Percentiles rank a stretch among this genome's conserved stretches.
These are phyloP conservation scores for Prionailurus bengalensis DNA, from an alignment of 2,113 vertebrate species.

Conservation along the genomic window DNA sequence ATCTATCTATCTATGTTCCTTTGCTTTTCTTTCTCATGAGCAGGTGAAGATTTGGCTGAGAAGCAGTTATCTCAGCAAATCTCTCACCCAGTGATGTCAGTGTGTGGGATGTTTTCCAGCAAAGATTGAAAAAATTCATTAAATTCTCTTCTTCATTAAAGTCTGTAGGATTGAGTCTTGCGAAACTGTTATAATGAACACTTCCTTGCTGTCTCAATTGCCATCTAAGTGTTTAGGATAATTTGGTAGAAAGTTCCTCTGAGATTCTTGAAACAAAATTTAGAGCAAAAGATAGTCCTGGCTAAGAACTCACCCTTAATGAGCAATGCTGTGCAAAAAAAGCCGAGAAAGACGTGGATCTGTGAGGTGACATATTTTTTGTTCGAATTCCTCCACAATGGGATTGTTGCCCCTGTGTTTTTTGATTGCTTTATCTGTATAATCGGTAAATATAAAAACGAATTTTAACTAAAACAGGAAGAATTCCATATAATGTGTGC, in stretches of 20 bases:
- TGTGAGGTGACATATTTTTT: background rate
- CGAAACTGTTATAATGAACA: background rate
- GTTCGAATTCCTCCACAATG: background rate
- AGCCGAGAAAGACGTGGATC: background rate
- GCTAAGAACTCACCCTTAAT: background rate
- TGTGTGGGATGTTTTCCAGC: background rate
- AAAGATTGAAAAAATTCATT: background rate
- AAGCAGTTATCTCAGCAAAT: background rate
- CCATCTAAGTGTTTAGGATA: background rate
- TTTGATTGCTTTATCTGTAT: background rate
- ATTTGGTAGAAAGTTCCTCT: constrained; percentile 44
- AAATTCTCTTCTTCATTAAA: constrained; percentile 46
- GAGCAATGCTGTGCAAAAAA: background rate
- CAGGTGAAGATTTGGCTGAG: background rate
- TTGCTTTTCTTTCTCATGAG: background rate
- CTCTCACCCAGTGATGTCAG: background rate
- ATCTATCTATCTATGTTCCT: background rate
- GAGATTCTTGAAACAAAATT: constrained; percentile 53
- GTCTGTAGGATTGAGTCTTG: background rate
- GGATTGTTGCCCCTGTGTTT: background rate
- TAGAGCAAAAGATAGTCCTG: constrained; percentile 20
- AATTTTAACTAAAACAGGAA: background rate
- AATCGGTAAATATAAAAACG: background rate
- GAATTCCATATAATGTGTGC: background rate
- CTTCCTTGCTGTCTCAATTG: constrained; percentile 21